A percentile compares a stretch with the other conserved stretches of the same genome.
These are phyloP conservation scores for Semotilus atromaculatus DNA, from an alignment of 2,797 vertebrate species.

Conservation along the genomic window DNA sequence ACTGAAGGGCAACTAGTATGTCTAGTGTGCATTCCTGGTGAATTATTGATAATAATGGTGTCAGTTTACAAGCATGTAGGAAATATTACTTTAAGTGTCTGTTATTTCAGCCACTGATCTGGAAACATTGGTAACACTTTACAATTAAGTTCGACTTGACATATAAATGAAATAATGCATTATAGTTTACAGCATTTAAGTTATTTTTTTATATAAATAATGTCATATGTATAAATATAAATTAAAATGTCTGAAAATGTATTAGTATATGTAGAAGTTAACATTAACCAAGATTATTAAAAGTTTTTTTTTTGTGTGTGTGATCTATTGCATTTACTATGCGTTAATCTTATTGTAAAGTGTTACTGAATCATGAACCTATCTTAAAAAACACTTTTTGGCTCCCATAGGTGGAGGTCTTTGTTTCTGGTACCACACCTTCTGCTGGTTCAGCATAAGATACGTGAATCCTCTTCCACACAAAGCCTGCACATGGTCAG, in stretches of 20 bases:
- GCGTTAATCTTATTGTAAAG: not conserved
- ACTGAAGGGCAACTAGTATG: conserved; percentile 80
- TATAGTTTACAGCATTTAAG: not conserved
- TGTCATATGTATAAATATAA: not conserved
- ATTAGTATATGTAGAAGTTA: not conserved
- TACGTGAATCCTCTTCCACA: conserved; percentile 88
- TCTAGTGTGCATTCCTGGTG: conserved; percentile 86
- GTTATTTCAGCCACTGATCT: not conserved
- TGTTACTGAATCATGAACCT: not conserved
- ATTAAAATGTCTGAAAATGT: not conserved
- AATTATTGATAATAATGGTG: not conserved
- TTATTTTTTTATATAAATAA: not conserved
- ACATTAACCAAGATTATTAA: not conserved
- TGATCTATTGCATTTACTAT: not conserved
- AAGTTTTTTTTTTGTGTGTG: not conserved
- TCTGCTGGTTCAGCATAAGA: conserved; percentile 86
- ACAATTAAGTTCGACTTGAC: not conserved
- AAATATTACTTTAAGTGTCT: not conserved
- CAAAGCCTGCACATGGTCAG: conserved; percentile 82
- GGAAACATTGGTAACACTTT: not conserved
- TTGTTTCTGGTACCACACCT: conserved; percentile 74
- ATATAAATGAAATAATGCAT: not conserved
- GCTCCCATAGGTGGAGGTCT: not conserved
- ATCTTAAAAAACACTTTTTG: not conserved
- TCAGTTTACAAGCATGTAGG: not conserved